A percentile compares a stretch with the other conserved stretches of the same genome.
Evolutionary conservation across 1,140 invertebrate genomes (phyloP).

Genomic region (Drosophila trapezifrons): DNA sequence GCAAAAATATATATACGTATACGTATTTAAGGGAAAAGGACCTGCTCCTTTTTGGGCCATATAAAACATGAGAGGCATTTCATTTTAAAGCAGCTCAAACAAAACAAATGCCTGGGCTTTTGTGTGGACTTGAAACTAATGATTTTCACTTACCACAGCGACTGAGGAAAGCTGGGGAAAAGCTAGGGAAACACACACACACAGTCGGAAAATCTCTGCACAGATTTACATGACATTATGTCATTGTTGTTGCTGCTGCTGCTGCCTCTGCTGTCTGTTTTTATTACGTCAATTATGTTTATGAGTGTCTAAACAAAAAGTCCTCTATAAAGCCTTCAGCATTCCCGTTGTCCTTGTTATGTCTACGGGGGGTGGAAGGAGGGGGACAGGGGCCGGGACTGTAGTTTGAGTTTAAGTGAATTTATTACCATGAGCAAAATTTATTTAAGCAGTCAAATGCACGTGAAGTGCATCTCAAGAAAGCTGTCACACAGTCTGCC

Average conservation of each 20-base stretch:
- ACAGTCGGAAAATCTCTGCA: slow-evolving; percentile 45
- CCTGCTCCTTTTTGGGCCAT: slow-evolving; percentile 12
- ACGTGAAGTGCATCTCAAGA: slow-evolving; percentile 79
- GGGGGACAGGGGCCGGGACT: background rate
- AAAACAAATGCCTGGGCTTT: slow-evolving; percentile 78
- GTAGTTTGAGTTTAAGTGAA: slow-evolving; percentile 80
- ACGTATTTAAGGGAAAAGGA: slow-evolving; percentile 2
- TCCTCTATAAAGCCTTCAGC: slow-evolving; percentile 67
- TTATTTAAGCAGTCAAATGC: slow-evolving; percentile 82
- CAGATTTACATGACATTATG: slow-evolving; percentile 81
- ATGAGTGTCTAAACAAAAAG: slow-evolving; percentile 82
- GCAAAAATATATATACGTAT: slow-evolving; percentile 10
- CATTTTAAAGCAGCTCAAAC: slow-evolving; percentile 77
- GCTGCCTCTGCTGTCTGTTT: slow-evolving; percentile 60
- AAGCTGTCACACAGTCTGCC: slow-evolving; percentile 69
- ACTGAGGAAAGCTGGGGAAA: background rate
- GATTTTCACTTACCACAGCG: slow-evolving; percentile 68
- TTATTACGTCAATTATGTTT: slow-evolving; percentile 83
- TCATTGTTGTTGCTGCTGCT: slow-evolving; percentile 64
- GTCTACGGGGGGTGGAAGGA: background rate
- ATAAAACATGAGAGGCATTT: slow-evolving; percentile 80
- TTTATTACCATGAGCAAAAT: slow-evolving; percentile 82
- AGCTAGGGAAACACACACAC: background rate
- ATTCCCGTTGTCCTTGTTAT: slow-evolving; percentile 36
- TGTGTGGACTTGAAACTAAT: slow-evolving; percentile 75